Evolutionary conservation across 2,113 vertebrate species (phyloP).

Genomic region (Osmerus eperlanus): DNA sequence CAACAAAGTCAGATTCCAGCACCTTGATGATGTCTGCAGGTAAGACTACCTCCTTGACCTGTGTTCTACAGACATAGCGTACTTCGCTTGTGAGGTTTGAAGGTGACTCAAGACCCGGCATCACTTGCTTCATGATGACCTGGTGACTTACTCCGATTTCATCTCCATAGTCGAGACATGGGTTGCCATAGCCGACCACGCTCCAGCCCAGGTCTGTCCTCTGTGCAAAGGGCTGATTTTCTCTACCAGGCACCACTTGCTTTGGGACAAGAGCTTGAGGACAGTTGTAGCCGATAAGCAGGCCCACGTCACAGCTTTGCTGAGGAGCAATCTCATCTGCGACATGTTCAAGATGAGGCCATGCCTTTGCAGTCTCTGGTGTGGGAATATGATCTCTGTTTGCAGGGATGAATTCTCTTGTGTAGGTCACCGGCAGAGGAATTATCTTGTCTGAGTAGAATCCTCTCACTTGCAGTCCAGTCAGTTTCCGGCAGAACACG

Average conservation of each 20-base stretch:
- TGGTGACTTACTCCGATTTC: no score
- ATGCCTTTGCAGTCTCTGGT: conserved; percentile 20
- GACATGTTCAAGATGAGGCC: conserved; percentile 13
- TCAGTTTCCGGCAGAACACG: conserved; percentile 5
- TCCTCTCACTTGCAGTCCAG: conserved; percentile 27
- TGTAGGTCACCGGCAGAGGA: conserved; percentile 14
- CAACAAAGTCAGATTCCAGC: conserved; percentile 25
- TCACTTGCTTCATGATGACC: no score
- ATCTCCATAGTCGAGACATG: no score
- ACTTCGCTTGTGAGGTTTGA: conserved; percentile 18
- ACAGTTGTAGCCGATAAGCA: conserved; percentile 40
- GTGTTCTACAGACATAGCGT: conserved; percentile 17
- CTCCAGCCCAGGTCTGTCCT: no score
- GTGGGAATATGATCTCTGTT: conserved; percentile 38
- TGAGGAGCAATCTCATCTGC: conserved; percentile 23
- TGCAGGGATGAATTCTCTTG: conserved; percentile 31
- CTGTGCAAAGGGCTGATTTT: no score
- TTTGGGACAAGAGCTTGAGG: background rate
- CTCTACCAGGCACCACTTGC: no score
- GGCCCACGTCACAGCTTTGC: conserved; percentile 21
- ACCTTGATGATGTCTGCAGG: conserved; percentile 1
- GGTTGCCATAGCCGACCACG: no score
- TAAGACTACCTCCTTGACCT: conserved; percentile 16
- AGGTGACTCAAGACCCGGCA: background rate
- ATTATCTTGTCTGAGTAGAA: conserved; percentile 27